Evolutionary conservation across 2,888 invertebrate species (phyloP), one percentile per base, ranked within the genome.

Genomic region (Chrysolina haemoptera): DNA sequence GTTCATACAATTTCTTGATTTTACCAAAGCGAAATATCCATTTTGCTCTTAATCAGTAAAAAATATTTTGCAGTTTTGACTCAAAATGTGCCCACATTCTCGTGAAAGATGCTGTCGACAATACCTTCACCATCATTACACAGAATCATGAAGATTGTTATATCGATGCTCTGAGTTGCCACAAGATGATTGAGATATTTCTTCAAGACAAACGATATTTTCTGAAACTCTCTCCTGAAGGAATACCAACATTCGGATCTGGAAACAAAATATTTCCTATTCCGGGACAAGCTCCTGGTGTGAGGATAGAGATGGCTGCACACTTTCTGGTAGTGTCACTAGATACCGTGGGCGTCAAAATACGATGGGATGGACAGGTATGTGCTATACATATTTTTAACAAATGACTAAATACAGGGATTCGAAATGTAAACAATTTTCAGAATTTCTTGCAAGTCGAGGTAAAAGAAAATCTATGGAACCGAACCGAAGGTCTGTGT

Each of bases 401-500:
- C 27, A 27, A 27, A 27, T 3, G 2, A 27, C 27, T 5, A 27
- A 1, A 27, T 3, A 27, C 27, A 27, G 27, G 27, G 5, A 27
- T 1, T 27, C 27, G 5, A 27, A n/a, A n/a, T n/a, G n/a, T n/a
- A n/a, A n/a, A n/a, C n/a, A n/a, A n/a, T 35, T 67, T 83, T 41
- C 86, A 93, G 91, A 91, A 92, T 83, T 86, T 93, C 75, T 88
- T 96, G 6, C 89, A 93, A 76, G 88, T 95, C 0, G 92, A 93
- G 84, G 93, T 92, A 0, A 89, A 91, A 1, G 91, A 93, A 27
- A 89, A 90, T 1, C 86, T 95, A 46, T 96, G 95, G 94, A 94
- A 94, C 82, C 92, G 93, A 81, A 94, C 95, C 0, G 92, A 92
- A 76, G 97, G 97, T 70, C 89, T 97, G 0, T 97, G 97, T 84